A percentile compares a stretch with the other conserved stretches of the same genome.
Evolutionary conservation across 2,888 invertebrate species (phyloP).

Genomic region (Cyclophora punctaria): DNA sequence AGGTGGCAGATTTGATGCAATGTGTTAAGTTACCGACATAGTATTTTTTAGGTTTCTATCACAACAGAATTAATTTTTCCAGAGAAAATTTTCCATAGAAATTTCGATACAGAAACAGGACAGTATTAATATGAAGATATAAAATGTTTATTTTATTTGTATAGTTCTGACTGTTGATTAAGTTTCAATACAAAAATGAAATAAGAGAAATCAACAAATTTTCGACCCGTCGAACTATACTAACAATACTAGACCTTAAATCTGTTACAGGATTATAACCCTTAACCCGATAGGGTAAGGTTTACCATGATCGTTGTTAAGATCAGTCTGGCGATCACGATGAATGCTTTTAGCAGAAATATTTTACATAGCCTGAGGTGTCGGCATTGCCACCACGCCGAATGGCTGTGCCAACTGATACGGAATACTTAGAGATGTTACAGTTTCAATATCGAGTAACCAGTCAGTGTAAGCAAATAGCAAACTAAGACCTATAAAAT

Average conservation of each 20-base stretch:
- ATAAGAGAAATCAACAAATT: constrained; percentile 56
- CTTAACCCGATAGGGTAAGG: constrained; percentile 34
- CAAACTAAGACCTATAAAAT: no score
- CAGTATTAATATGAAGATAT: no score
- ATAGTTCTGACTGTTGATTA: no score
- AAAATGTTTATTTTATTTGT: no score
- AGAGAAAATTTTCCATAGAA: no score
- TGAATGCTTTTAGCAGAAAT: constrained; percentile 74
- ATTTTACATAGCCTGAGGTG: constrained; percentile 71
- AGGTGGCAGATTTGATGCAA: constrained; percentile 21
- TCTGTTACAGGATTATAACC: constrained; percentile 27
- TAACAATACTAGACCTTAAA: constrained; percentile 50
- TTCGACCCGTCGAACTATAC: constrained; percentile 58
- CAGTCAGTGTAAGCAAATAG: no score
- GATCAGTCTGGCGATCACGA: constrained; percentile 69
- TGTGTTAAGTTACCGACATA: constrained; percentile 5
- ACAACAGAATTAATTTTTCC: no score
- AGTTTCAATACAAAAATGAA: constrained; percentile 23
- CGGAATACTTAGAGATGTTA: constrained; percentile 42
- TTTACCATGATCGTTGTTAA: constrained; percentile 39
- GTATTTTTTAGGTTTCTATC: no score
- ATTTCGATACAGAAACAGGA: no score
- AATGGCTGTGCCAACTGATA: constrained; percentile 69
- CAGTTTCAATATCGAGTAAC: no score
- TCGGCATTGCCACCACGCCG: constrained; percentile 53